Base-by-base conservation (phyloP, 2,113 vertebrate genomes). In the Ictalurus furcatus region DNA sequence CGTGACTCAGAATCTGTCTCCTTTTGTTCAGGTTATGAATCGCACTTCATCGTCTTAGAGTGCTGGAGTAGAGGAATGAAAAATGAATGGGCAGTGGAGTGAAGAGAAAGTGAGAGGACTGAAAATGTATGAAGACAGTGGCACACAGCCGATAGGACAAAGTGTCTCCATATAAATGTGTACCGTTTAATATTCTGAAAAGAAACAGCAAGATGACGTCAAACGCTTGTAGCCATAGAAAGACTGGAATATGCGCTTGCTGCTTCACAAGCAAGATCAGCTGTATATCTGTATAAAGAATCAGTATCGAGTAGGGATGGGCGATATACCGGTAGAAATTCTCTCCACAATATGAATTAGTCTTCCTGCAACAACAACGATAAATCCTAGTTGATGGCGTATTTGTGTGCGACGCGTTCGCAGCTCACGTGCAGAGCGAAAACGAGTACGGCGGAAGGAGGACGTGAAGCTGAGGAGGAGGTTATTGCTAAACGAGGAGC, bases 21-120 rank as follows among this genome's bases (percentile, higher is more conserved):
- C 63, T 84, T 84, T 84, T 74, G 54, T 73, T 91, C 30, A 74
- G 67, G 63, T 84, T 80, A 84, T 86, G 63, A 74, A 76, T 86
- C 44, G 17, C 48, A 11, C 19, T 58, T 74, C 8, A 37, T 52
- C 61, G 28, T 28, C 40, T 79, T 40, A 14, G 37, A 52, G 52
- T 40, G 56, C n/a, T 23, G 25, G 73, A 78, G 58, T 40, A 83
- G 40, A 82, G 67, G 48, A 56, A 80, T 40, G 23, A 81, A 71
- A 73, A 86, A 28, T 28, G 23, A 85, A 58, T 56, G 19, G 17
- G 84, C 48, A 56, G n/a, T 28, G 13, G 19, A 56, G 4, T 34
- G 67, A 73, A 61, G 67, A 52, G 52, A 87, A 74, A 78, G 40
- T n/a, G 34, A 84, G 80, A 85, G 81, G 54, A 69, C 28, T 48